phyloP scores from a whole-genome alignment of 2,113 vertebrate species.

The Mirounga angustirostris region DNA sequence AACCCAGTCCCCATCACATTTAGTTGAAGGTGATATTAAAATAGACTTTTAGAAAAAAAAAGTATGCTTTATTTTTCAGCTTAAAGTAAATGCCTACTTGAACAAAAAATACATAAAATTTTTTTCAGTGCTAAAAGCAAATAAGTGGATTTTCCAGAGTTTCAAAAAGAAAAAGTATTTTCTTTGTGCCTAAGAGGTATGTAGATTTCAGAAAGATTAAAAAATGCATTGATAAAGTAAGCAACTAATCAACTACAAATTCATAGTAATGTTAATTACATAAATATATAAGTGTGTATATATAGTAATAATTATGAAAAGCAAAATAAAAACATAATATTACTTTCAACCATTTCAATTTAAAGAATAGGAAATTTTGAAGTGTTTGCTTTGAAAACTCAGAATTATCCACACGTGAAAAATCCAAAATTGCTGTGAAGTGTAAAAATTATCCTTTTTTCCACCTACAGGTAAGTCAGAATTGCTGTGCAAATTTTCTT shows the following conservation, averaged over 20 bases:
- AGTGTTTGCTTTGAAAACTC: constrained; percentile 64
- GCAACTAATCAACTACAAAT: constrained; percentile 59
- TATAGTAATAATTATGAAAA: constrained; percentile 54
- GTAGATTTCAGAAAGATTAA: background rate
- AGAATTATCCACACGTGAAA: constrained; percentile 71
- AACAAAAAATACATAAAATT: constrained; percentile 34
- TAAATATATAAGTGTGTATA: constrained; percentile 34
- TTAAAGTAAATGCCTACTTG: constrained; percentile 44
- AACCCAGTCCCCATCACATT: background rate
- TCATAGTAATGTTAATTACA: constrained; percentile 17
- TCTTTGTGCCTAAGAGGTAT: background rate
- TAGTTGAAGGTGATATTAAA: background rate
- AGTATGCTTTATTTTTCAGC: constrained; percentile 48
- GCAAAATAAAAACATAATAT: constrained; percentile 21
- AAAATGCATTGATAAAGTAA: constrained; percentile 3
- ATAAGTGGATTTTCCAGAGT: constrained; percentile 55
- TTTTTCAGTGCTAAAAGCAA: constrained; percentile 36
- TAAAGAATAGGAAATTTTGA: constrained; percentile 61
- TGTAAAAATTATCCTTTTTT: constrained; percentile 72
- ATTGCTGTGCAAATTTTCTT: constrained; percentile 72
- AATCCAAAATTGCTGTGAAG: constrained; percentile 67
- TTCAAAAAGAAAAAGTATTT: constrained; percentile 39
- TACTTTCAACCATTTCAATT: constrained; percentile 58
- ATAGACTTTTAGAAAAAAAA: background rate
- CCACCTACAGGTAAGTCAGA: constrained; percentile 70